Conservation (phyloP, 2,797 vertebrate genomes). For the Semotilus atromaculatus region DNA sequence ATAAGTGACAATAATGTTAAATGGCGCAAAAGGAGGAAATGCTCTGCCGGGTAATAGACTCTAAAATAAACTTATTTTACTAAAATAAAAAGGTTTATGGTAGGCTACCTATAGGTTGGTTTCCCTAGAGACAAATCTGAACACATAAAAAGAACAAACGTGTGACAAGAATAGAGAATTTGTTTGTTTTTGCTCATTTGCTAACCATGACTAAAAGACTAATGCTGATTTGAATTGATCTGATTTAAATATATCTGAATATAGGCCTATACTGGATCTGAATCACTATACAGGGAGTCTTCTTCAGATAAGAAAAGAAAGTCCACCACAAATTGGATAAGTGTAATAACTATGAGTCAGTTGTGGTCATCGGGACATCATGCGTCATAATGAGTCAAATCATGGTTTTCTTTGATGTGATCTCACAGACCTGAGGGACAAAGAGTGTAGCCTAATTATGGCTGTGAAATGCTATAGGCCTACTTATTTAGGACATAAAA, state of each 20-base stretch:
- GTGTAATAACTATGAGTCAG: constrained; percentile 13
- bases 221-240: neutral
- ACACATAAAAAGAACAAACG: neutral
- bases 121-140: constrained; percentile 24
- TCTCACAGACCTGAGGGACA: neutral
- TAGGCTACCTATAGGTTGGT: constrained; percentile 5
- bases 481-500: neutral
- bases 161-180: neutral
- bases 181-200: neutral
- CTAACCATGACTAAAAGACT: neutral
- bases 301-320: neutral
- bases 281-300: neutral
- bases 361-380: neutral
- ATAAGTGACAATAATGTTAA: constrained; percentile 39
- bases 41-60: constrained; percentile 9
- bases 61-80: constrained; percentile 33
- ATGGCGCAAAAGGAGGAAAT: constrained; percentile 41
- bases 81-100: constrained; percentile 32
- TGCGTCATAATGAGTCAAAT: constrained; percentile 36
- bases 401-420: constrained; percentile 8
- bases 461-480: neutral
- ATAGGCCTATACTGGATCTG: neutral
- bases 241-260: neutral
- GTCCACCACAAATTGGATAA: neutral
- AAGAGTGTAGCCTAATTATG: constrained; percentile 17